Conservation (phyloP, 2,797 vertebrate species). For the Sebastolobus altivelis region DNA sequence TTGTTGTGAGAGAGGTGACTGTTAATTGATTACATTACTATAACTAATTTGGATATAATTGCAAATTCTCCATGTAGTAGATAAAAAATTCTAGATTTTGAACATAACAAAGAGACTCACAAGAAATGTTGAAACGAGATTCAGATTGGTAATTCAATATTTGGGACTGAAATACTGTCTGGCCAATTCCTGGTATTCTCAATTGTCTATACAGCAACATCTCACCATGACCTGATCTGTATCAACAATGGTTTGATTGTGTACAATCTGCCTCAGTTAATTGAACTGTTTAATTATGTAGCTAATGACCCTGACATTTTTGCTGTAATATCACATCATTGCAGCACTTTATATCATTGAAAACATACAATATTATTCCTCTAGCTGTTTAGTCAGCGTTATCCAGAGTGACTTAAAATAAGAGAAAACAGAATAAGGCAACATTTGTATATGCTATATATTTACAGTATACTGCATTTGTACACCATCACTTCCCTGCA, state of each 20-base stretch:
- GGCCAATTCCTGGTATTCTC: neutral
- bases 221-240: neutral
- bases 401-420: neutral
- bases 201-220: neutral
- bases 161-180: neutral
- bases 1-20: neutral
- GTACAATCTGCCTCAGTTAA: neutral
- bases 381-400: neutral
- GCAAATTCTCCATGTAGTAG: neutral
- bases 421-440: neutral
- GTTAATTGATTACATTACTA: neutral
- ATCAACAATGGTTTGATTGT: neutral
- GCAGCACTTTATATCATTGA: neutral
- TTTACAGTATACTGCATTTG: neutral
- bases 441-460: neutral
- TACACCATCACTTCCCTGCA: neutral
- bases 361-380: neutral
- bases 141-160: neutral
- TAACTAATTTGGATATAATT: neutral
- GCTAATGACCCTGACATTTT: slow-evolving; percentile 19
- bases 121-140: too few relatives aligned
- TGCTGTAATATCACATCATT: neutral
- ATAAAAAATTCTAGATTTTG: neutral
- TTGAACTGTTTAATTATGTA: slow-evolving; percentile 8
- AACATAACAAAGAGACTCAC: too few relatives aligned